A percentile compares a stretch with the other conserved stretches of the same genome.
phyloP scores from a whole-genome alignment of 2,888 invertebrate genomes.

The Griposia aprilina region DNA sequence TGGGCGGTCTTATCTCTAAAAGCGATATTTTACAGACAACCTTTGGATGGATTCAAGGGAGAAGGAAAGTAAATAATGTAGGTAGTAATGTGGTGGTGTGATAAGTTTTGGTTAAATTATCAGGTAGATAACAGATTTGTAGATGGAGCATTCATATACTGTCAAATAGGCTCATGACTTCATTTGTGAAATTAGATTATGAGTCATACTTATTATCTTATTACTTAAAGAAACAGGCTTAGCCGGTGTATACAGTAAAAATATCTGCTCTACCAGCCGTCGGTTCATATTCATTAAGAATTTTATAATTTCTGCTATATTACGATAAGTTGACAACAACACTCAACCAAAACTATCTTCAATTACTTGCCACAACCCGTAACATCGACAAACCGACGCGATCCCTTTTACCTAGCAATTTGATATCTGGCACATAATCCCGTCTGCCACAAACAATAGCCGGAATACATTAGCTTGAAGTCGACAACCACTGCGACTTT shows the following conservation, averaged over 20 bases:
- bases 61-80: too few relatives aligned
- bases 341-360: not conserved
- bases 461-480: conserved; percentile 87
- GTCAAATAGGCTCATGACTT: not conserved
- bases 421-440: conserved; percentile 79
- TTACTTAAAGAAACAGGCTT: not conserved
- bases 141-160: not conserved
- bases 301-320: not conserved
- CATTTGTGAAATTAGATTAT: too few relatives aligned
- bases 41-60: too few relatives aligned
- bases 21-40: too few relatives aligned
- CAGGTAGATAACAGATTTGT: too few relatives aligned
- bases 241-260: not conserved
- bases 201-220: too few relatives aligned
- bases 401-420: conserved; percentile 74
- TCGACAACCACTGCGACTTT: conserved; percentile 77
- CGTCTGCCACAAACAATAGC: conserved; percentile 85
- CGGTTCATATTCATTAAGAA: fast-evolving
- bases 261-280: not conserved
- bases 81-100: too few relatives aligned
- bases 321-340: not conserved
- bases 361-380: conserved; percentile 26
- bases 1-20: too few relatives aligned
- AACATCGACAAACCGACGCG: conserved; percentile 66
- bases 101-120: not conserved